Percentiles rank a stretch among this genome's conserved stretches.
Evolutionary conservation across 2,113 vertebrate species (phyloP).

Genomic region (Phrynosoma blainvillii): DNA sequence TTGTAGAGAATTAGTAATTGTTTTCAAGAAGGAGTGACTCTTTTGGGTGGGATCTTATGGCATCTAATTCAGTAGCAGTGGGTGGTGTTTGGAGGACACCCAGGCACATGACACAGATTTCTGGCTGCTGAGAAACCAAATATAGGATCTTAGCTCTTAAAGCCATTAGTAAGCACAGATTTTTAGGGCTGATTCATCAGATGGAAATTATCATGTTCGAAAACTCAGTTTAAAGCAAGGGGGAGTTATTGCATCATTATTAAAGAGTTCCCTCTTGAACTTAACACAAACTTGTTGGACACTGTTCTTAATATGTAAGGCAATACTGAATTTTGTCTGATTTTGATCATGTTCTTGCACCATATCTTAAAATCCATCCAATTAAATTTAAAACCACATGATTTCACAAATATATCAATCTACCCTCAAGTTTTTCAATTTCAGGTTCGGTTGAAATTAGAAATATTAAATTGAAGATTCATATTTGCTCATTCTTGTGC

Average conservation of each 20-base stretch:
- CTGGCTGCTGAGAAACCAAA: slow-evolving; percentile 38
- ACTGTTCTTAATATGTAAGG: background rate
- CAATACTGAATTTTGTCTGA: slow-evolving; percentile 14
- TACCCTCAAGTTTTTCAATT: background rate
- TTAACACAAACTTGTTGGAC: background rate
- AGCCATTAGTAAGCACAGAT: slow-evolving; percentile 28
- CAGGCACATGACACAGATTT: slow-evolving; percentile 67
- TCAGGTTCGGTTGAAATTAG: slow-evolving; percentile 18
- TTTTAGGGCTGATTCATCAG: slow-evolving; percentile 47
- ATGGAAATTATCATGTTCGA: background rate
- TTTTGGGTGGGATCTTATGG: slow-evolving; percentile 80
- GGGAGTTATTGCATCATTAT: background rate
- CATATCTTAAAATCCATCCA: background rate
- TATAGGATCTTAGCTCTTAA: background rate
- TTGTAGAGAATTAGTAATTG: slow-evolving; percentile 84
- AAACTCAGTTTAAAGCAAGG: slow-evolving; percentile 11
- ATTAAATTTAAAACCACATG: slow-evolving; percentile 16
- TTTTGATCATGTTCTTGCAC: background rate
- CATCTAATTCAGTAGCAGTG: slow-evolving; percentile 75
- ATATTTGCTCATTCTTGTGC: background rate
- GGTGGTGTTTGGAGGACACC: slow-evolving; percentile 75
- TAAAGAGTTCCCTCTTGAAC: background rate
- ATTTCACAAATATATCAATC: background rate
- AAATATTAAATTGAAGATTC: slow-evolving; percentile 4
- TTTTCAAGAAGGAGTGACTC: slow-evolving; percentile 74